Evolutionary conservation across 2,888 invertebrate genomes (phyloP), one percentile per base, ranked within the genome.

Genomic region (Pocota personata): DNA sequence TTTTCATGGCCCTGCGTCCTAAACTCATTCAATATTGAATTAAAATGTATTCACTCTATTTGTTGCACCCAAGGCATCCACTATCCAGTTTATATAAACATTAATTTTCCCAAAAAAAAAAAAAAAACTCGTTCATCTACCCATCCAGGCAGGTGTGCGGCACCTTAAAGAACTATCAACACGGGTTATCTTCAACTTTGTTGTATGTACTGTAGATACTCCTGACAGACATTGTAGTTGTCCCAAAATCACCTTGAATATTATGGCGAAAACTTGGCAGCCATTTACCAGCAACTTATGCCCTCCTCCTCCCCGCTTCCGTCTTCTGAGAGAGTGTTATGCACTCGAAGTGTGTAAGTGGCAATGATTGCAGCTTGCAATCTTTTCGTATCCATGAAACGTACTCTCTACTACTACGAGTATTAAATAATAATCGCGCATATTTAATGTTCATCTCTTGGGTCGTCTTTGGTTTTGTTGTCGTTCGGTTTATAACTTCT

Each of bases 351-450:
- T 57, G 60, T 30, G 57, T 60, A 77, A 77, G 52, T 27, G 60
- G 43, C 60, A 50, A 69, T 77, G 40, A 67, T 69, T 67, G 27
- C 50, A 77, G 58, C 50, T 60, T 62, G 69, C 60, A 50, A 40
- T 50, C 30, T 72, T 27, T 46, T 43, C 3, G 3, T 27, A 40
- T 30, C 19, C 52, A 30, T 16, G 16, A 16, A 35, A 14, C n/a
- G n/a, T n/a, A n/a, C n/a, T 2, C n/a, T n/a, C 43, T 16, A 7
- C 37, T 57, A n/a, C n/a, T n/a, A n/a, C n/a, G n/a, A n/a, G n/a
- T n/a, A 67, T 73, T 67, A 82, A 69, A 55, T 46, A 75, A 82
- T 75, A 62, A 80, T 73, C 40, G 72, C 32, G 21, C 10, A 50
- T 58, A 37, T 72, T 35, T 40, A 58, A 58, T 64, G 72, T n/a